Conservation (phyloP, 2,888 invertebrate genomes). For the Chymomyza procnemis region DNA sequence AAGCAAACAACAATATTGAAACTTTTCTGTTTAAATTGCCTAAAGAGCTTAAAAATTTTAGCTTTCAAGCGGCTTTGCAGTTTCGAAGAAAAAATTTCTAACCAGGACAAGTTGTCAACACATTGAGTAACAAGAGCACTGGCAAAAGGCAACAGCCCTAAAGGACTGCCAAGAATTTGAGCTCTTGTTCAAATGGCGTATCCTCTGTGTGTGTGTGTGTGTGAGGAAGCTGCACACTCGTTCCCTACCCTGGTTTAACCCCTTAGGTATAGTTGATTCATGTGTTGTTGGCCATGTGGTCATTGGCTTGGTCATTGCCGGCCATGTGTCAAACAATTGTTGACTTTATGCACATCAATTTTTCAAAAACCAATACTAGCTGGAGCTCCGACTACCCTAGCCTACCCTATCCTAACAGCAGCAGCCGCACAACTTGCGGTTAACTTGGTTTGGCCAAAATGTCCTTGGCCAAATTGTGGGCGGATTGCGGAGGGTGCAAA, state of each 20-base stretch:
- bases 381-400: not conserved
- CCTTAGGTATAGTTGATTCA: not conserved
- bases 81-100: not conserved
- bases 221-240: not conserved
- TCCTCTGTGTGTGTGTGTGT: too few species aligned
- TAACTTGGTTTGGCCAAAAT: not conserved
- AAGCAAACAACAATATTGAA: too few species aligned
- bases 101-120: not conserved
- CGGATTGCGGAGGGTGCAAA: not conserved
- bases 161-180: not conserved
- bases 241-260: not conserved
- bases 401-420: not conserved
- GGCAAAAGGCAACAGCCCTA: not conserved
- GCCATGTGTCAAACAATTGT: conserved; percentile 36
- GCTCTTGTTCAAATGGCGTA: not conserved
- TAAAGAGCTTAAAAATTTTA: not conserved
- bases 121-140: not conserved
- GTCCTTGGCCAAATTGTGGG: not conserved
- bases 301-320: not conserved
- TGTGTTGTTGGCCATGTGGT: not conserved
- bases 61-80: not conserved
- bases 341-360: conserved; percentile 47
- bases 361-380: conserved; percentile 20
- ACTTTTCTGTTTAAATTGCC: not conserved
- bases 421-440: too few species aligned